Percentiles rank a stretch among this genome's conserved stretches.
Evolutionary conservation across 1,140 invertebrate genomes (phyloP).

Genomic region (Drosophila parabipectinata): DNA sequence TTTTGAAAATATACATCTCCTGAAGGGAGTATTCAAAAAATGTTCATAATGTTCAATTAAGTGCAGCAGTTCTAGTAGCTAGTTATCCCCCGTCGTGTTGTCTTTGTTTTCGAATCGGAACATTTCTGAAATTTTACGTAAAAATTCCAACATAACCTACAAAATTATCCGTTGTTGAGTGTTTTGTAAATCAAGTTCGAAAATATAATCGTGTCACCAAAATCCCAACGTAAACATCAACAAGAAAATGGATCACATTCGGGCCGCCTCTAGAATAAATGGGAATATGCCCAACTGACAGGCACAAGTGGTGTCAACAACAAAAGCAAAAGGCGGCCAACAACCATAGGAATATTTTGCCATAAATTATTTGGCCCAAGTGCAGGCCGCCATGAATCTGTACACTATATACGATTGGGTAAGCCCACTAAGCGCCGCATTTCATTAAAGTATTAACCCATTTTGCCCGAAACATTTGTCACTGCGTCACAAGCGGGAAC

Average conservation of each 20-base stretch:
- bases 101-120: constrained; percentile 29
- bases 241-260: constrained; percentile 17
- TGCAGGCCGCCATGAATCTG: constrained; percentile 68
- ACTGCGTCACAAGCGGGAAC: background rate
- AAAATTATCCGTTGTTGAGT: constrained; percentile 37
- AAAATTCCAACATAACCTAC: constrained; percentile 68
- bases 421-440: constrained; percentile 22
- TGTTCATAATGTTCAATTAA: constrained; percentile 40
- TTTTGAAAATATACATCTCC: constrained; percentile 2
- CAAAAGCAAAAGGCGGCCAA: constrained; percentile 25
- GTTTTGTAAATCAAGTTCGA: constrained; percentile 14
- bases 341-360: constrained; percentile 26
- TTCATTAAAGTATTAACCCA: constrained; percentile 34
- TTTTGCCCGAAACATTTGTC: constrained; percentile 22
- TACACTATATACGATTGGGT: constrained; percentile 81
- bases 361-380: constrained; percentile 48
- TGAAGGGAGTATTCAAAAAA: constrained; percentile 15
- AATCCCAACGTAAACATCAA: constrained; percentile 38
- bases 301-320: constrained; percentile 64
- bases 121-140: constrained; percentile 65
- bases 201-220: constrained; percentile 8
- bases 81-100: constrained; percentile 42
- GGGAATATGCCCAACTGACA: constrained; percentile 53
- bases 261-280: constrained; percentile 16
- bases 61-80: constrained; percentile 13